Conservation (phyloP, 2,113 vertebrate genomes). For the Percopsis transmontana region DNA sequence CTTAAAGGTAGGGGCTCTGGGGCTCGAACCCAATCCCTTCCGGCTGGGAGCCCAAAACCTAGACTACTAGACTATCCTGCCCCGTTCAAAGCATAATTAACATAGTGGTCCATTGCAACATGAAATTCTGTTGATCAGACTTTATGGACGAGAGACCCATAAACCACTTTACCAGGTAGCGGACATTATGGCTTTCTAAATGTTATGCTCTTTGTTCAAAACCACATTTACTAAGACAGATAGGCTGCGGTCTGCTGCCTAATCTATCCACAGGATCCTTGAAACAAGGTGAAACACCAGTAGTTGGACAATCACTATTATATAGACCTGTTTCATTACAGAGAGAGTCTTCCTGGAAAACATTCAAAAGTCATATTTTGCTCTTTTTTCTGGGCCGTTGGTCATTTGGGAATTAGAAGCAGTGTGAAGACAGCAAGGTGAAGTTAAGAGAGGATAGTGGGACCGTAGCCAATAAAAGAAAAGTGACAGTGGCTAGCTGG, state of each 20-base stretch:
- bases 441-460: constrained; percentile 8
- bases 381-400: constrained; percentile 12
- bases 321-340: constrained; percentile 74
- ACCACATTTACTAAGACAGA: constrained; percentile 72
- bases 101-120: background rate
- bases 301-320: constrained; percentile 62
- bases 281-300: constrained; percentile 53
- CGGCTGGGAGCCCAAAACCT: no score
- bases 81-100: background rate
- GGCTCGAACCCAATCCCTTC: no score
- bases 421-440: constrained; percentile 24
- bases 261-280: constrained; percentile 78
- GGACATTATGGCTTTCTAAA: constrained; percentile 58
- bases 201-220: constrained; percentile 71
- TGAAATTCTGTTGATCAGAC: background rate
- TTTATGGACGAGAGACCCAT: constrained; percentile 13
- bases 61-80: no score
- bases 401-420: constrained; percentile 35
- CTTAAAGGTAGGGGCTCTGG: no score
- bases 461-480: constrained; percentile 12
- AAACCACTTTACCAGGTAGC: constrained; percentile 12
- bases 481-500: background rate
- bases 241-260: constrained; percentile 49
- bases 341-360: constrained; percentile 74
- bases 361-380: constrained; percentile 57